Evolutionary conservation across 2,113 vertebrate species (phyloP), one percentile per base, ranked within the genome.

Genomic region (Ctenodactylus gundi): DNA sequence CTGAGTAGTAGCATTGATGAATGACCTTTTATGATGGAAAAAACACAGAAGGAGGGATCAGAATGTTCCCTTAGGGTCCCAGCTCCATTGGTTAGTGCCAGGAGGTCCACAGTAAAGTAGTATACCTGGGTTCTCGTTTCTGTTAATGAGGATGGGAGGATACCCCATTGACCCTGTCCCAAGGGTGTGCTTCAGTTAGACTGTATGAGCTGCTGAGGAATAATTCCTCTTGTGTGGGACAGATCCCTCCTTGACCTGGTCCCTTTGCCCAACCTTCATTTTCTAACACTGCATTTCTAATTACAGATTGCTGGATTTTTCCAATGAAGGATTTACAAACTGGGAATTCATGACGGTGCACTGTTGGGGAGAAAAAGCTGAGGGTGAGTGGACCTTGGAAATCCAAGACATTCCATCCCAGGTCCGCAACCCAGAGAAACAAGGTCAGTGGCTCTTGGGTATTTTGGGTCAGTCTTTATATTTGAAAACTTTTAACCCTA

Each of bases 271-370:
- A 29, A 39, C 10, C 49, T 34, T 27, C 0, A 0, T 11, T 67
- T 67, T 82, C 85, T 96, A 62, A 95, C 21, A 1, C 41, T 0
- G 0, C 1, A 1, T 73, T 51, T 97, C 62, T 72, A 0, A 0
- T 96, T 96, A 60, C 97, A 99, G 99, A 85, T 97, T 98, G 76
- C 98, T 99, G 55, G 99, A 99, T 96, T 98, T 98, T 90, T 99
- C 99, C 75, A 99, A 97, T 0, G 98, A 99, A 93, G 99, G 99
- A 2, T 99, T 99, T 97, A 99, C 98, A 65, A 98, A 99, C 98
- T 99, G 99, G 99, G 99, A 99, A 94, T 99, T 99, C 97, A 99
- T 99, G 99, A 99, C 99, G 0, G 99, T 99, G 67, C 99, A 99
- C 95, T 99, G 99, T 96, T 99, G 99, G 99, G 99, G 99, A 15